Conservation (phyloP, 1,140 invertebrate genomes). For the Neodiprion fabricii region DNA sequence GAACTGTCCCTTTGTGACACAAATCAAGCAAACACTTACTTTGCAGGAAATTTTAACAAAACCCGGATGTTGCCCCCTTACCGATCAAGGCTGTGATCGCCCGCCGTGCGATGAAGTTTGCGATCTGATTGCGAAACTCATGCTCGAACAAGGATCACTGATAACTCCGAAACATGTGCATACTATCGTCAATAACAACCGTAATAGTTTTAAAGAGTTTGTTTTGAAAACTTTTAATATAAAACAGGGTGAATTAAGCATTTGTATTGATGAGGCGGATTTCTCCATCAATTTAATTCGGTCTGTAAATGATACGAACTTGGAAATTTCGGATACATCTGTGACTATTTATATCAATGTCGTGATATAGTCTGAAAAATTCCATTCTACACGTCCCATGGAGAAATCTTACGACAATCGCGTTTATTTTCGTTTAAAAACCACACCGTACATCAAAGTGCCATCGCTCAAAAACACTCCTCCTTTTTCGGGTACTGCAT, state of each 20-base stretch:
- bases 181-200: conserved; percentile 14
- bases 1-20: no score
- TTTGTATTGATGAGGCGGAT: neutral
- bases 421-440: conserved; percentile 21
- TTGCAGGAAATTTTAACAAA: no score
- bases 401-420: conserved; percentile 18
- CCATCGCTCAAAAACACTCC: neutral
- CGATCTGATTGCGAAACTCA: no score
- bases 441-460: conserved; percentile 11
- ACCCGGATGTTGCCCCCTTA: no score
- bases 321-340: conserved; percentile 20
- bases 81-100: no score
- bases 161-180: conserved; percentile 11
- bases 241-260: neutral
- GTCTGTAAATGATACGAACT: conserved; percentile 24
- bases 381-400: conserved; percentile 3
- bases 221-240: conserved; percentile 19
- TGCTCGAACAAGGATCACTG: no score
- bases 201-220: conserved; percentile 9
- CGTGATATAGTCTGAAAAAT: conserved; percentile 20
- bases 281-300: conserved; percentile 19
- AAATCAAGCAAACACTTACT: no score
- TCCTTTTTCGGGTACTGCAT: conserved; percentile 11
- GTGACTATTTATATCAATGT: conserved; percentile 14
- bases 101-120: no score